Evolutionary conservation across 2,888 invertebrate genomes (phyloP).

Genomic region (Galerucella nymphaeae): DNA sequence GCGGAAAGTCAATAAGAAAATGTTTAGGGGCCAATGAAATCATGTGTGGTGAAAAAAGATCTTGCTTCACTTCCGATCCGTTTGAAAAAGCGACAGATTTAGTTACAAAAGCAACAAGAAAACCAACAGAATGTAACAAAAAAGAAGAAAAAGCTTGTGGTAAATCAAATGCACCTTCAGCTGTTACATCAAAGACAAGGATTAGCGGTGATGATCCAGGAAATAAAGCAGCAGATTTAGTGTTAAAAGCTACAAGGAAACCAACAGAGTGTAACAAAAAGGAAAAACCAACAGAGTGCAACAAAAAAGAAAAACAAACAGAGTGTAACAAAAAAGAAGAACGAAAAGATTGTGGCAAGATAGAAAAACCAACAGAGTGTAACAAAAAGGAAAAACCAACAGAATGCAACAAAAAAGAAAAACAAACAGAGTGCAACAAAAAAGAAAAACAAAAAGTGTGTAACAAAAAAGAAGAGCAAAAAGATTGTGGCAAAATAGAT

Average conservation of each 20-base stretch:
- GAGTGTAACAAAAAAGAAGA: too few species aligned
- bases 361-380: too few species aligned
- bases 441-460: too few species aligned
- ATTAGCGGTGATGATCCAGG: not conserved
- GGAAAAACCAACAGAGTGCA: too few species aligned
- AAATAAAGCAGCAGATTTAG: not conserved
- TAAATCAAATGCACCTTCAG: not conserved
- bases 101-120: not conserved
- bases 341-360: too few species aligned
- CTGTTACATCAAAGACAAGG: not conserved
- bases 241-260: not conserved
- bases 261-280: too few species aligned
- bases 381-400: too few species aligned
- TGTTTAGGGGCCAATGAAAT: not conserved
- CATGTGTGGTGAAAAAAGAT: not conserved
- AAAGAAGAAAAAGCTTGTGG: not conserved
- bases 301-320: too few species aligned
- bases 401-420: too few species aligned
- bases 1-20: not conserved
- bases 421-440: too few species aligned
- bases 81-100: not conserved
- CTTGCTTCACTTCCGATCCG: not conserved
- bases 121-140: not conserved
- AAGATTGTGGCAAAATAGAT: too few species aligned
- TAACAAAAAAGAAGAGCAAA: too few species aligned